Evolutionary conservation across 1,140 invertebrate species (phyloP).

Genomic region (Lucilia cuprina): DNA sequence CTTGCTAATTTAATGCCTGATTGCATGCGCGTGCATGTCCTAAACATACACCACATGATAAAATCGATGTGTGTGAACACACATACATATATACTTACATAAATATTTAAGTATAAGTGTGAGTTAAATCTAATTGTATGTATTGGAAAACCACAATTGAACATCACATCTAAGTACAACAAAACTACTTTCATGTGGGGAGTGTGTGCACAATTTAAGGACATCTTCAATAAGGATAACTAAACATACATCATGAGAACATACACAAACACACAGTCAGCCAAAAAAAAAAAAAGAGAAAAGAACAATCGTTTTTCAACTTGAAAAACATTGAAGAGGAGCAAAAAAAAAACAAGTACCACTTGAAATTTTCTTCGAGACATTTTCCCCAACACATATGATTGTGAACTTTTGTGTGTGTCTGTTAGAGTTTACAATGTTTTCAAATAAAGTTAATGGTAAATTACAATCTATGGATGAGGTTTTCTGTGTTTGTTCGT

Average conservation of each 20-base stretch:
- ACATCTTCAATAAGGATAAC: conserved; percentile 7
- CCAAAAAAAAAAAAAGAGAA: no score
- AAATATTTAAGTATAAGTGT: not conserved
- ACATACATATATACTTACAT: not conserved
- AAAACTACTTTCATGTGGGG: no score
- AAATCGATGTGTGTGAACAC: not conserved
- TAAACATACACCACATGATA: not conserved
- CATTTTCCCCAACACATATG: not conserved
- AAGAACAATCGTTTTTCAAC: not conserved
- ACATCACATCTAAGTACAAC: not conserved
- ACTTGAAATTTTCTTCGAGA: conserved; percentile 10
- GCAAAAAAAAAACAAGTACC: not conserved
- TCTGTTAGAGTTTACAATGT: not conserved
- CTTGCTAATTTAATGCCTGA: conserved; percentile 10
- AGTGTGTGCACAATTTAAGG: not conserved
- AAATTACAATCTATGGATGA: not conserved
- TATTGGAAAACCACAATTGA: conserved; percentile 5
- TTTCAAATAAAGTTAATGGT: not conserved
- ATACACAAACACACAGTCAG: not conserved
- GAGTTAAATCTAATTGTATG: not conserved
- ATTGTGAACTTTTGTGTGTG: not conserved
- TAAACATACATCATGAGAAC: not conserved
- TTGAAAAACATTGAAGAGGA: not conserved
- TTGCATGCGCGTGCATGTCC: conserved; percentile 12
- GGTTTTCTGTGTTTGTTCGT: no score